Evolutionary conservation across 2,888 invertebrate species (phyloP).

Genomic region (Halictus ligatus): DNA sequence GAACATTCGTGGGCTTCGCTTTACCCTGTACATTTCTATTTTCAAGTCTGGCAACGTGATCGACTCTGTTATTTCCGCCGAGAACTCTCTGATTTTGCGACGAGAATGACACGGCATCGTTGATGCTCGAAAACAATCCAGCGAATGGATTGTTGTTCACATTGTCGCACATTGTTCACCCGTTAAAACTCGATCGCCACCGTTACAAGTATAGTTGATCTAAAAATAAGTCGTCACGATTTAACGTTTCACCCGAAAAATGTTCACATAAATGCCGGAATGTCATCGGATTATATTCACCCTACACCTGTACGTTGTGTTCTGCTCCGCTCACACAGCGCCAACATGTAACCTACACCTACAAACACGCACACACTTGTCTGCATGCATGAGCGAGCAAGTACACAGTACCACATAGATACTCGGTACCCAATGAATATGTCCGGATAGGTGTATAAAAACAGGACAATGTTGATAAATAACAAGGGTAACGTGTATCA

Average conservation of each 20-base stretch:
- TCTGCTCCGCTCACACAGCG: background rate
- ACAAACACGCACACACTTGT: background rate
- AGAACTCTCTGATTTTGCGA: constrained; percentile 59
- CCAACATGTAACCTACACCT: background rate
- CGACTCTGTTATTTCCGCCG: constrained; percentile 34
- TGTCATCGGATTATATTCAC: constrained; percentile 20
- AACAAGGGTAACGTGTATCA: background rate
- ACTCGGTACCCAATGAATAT: background rate
- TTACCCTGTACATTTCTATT: constrained; percentile 21
- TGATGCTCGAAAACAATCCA: constrained; percentile 80
- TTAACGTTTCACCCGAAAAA: constrained; percentile 13
- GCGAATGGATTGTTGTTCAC: constrained; percentile 84
- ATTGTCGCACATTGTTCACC: constrained; percentile 78
- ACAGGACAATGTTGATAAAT: constrained; percentile 2
- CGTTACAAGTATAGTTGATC: constrained; percentile 23
- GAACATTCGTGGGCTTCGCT: background rate
- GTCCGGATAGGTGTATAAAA: background rate
- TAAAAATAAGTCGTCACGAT: constrained; percentile 9
- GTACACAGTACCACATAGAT: background rate
- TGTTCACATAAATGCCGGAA: constrained; percentile 3
- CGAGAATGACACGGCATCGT: constrained; percentile 76
- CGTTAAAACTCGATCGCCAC: constrained; percentile 27
- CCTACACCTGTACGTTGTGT: constrained; percentile 4
- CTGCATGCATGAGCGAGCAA: background rate
- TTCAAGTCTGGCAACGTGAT: constrained; percentile 8